A percentile compares a stretch with the other conserved stretches of the same genome.
Evolutionary conservation across 2,797 vertebrate species (phyloP).

Genomic region (Siniperca scherzeri): DNA sequence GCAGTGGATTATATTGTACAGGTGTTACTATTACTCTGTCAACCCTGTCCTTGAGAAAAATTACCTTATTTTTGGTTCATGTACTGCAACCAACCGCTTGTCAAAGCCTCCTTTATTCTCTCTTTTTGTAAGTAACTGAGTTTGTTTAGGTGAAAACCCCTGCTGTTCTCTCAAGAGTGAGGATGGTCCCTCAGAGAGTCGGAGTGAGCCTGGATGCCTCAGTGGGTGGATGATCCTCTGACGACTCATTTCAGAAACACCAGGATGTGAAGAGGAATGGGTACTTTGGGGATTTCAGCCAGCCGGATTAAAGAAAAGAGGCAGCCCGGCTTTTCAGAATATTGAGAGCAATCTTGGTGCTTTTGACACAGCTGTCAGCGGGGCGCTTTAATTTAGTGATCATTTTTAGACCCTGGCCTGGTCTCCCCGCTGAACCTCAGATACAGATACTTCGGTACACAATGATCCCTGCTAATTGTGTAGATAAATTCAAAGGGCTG

Average conservation of each 20-base stretch:
- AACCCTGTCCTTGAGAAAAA: conserved; percentile 2
- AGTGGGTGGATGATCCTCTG: conserved; percentile 50
- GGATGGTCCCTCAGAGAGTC: conserved; percentile 29
- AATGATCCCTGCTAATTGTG: conserved; percentile 54
- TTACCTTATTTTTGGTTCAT: background rate
- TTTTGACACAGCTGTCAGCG: conserved; percentile 45
- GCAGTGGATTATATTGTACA: background rate
- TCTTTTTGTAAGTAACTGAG: conserved; percentile 12
- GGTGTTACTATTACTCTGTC: background rate
- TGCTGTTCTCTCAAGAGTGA: conserved; percentile 26
- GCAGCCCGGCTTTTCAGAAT: conserved; percentile 31
- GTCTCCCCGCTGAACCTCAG: conserved; percentile 33
- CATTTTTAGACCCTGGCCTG: conserved; percentile 47
- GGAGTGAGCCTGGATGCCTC: conserved; percentile 16
- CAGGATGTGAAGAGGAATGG: conserved; percentile 30
- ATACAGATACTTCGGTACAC: conserved; percentile 16
- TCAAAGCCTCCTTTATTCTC: background rate
- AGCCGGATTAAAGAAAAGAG: conserved; percentile 45
- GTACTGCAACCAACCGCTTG: background rate
- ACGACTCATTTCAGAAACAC: conserved; percentile 47
- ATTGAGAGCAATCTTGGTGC: conserved; percentile 24
- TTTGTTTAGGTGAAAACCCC: conserved; percentile 14
- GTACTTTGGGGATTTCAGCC: conserved; percentile 32
- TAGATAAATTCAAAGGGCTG: conserved; percentile 51
- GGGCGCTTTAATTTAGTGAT: conserved; percentile 60